Conservation (phyloP, 2,113 vertebrate species). For the Callaeas wilsoni region DNA sequence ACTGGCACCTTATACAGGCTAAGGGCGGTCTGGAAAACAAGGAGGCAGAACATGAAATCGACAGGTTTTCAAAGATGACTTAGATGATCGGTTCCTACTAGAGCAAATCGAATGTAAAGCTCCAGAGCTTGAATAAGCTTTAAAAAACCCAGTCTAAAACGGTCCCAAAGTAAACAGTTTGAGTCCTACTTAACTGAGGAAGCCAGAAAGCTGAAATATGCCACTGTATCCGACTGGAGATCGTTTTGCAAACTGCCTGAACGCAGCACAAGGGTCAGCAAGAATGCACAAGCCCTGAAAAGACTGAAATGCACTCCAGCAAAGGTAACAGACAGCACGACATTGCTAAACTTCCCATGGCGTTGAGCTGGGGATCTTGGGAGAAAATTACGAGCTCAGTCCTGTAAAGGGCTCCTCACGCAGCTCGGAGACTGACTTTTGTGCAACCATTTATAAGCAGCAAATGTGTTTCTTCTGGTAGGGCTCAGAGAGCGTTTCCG, state of each 20-base stretch:
- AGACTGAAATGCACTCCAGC: not conserved
- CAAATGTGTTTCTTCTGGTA: not conserved
- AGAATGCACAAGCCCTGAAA: not conserved
- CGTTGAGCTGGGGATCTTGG: not conserved
- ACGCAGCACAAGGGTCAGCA: not conserved
- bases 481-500: not conserved
- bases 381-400: not conserved
- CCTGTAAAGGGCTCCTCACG: not conserved
- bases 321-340: not conserved
- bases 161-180: not conserved
- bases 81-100: rapidly evolving
- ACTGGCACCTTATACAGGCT: not conserved
- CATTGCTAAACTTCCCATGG: not conserved
- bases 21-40: not conserved
- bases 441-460: not conserved
- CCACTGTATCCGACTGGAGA: not conserved
- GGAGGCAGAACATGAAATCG: not conserved
- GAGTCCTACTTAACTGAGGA: not conserved
- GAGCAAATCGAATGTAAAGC: not conserved
- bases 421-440: rapidly evolving
- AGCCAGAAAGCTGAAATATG: not conserved
- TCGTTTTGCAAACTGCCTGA: not conserved
- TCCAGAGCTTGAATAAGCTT: not conserved
- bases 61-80: not conserved
- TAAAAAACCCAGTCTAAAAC: not conserved